These are phyloP conservation scores for Centrocercus urophasianus DNA, from an alignment of 2,113 vertebrate genomes.

Conservation along the genomic window DNA sequence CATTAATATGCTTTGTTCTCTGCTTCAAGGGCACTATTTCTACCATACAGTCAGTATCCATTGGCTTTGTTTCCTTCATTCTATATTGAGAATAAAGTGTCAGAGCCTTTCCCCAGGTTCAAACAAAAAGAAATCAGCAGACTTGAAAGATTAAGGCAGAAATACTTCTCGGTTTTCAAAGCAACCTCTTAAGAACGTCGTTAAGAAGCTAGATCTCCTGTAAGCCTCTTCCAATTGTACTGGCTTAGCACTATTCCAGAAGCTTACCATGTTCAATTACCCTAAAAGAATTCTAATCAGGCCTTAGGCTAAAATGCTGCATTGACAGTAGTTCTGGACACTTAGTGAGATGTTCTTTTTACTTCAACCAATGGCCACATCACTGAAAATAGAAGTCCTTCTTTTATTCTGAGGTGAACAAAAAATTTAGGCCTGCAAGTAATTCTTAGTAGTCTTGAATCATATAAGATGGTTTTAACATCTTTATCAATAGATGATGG, in stretches of 20 bases:
- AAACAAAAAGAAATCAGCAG: not conserved
- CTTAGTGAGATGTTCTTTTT: not conserved
- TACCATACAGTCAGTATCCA: not conserved
- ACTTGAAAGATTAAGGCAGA: not conserved
- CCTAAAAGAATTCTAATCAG: conserved; percentile 66
- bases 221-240: conserved; percentile 57
- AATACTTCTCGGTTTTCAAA: conserved; percentile 13
- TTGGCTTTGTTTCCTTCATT: not conserved
- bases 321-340: not conserved
- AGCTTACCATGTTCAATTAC: conserved; percentile 53
- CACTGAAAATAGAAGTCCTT: not conserved
- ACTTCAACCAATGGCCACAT: not conserved
- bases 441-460: not conserved
- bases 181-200: conserved; percentile 44
- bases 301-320: conserved; percentile 6
- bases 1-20: not conserved
- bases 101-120: not conserved
- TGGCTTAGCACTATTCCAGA: conserved; percentile 6
- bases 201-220: conserved; percentile 54
- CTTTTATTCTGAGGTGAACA: not conserved
- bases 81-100: not conserved
- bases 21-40: not conserved
- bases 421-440: not conserved
- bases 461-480: not conserved
- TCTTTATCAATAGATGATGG: too few species aligned